Evolutionary conservation across 2,113 vertebrate genomes (phyloP), one percentile per base, ranked within the genome.

Genomic region (Corythornis vintsioides): DNA sequence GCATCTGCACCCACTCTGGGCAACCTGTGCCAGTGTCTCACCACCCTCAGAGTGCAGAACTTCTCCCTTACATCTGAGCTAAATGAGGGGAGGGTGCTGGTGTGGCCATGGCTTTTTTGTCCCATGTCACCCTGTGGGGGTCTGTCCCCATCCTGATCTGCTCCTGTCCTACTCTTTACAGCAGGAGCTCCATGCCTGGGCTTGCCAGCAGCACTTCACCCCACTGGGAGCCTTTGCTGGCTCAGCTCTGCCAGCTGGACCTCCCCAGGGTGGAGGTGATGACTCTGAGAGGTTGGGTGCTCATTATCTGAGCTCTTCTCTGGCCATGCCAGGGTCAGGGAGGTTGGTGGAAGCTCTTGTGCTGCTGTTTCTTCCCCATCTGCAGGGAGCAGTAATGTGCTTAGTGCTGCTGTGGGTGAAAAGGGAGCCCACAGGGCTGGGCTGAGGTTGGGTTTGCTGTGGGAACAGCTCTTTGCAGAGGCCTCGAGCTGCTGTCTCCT

Each of bases 241-340:
- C 74, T 55, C 74, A 26, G 45, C 45, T 56, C 64, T 64, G 15
- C 5, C 0, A 1, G 31, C 47, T 15, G 59, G 3, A 35, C 22
- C 13, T 53, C 55, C 11, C 53, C 2, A 1, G 26, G 15, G 5
- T 1, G 5, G 3, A 35, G 48, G 31, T 20, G 47, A 5, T 47
- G 74, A 38, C 13, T 35, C 33, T 12, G 48, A 56, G 66, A 28
- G 11, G 7, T 28, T 63, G 28, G 48, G 53, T 63, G 70, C 24
- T 20, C n/a, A 1, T 35, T 38, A 12, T 35, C 61, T 7, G 18
- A 71, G 84, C 65, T 59, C 24, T 82, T 57, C 77, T 66, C 28
- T 57, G 0, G 0, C 80, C 3, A 0, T 56, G 42, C 10, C 0
- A 0, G 35, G 25, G 24, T 15, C 71, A 50, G 63, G 26, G 52